phyloP scores from a whole-genome alignment of 2,888 invertebrate species.

The Panopea generosa region DNA sequence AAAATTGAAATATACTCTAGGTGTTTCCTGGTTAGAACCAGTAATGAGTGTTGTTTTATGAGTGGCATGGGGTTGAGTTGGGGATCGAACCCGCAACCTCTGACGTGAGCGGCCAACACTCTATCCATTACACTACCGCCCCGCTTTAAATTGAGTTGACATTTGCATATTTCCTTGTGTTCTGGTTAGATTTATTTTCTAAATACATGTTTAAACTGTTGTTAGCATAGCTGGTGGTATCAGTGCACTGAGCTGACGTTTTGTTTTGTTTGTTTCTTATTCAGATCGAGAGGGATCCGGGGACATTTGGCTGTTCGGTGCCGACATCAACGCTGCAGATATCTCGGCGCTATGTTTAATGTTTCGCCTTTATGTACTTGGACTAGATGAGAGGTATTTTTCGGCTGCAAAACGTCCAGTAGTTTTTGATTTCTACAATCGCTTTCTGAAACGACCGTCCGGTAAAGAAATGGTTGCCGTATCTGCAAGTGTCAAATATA shows the following conservation, averaged over 20 bases:
- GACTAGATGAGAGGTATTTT: constrained; percentile 66
- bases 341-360: constrained; percentile 66
- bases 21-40: too few species aligned
- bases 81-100: too few species aligned
- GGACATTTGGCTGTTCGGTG: constrained; percentile 72
- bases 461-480: constrained; percentile 18
- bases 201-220: background rate
- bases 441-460: constrained; percentile 41
- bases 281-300: constrained; percentile 2
- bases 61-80: too few species aligned
- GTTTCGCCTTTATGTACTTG: constrained; percentile 64
- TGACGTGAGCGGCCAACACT: too few species aligned
- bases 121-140: too few species aligned
- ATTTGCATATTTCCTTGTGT: too few species aligned
- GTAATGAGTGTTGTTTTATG: too few species aligned
- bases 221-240: background rate
- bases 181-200: background rate
- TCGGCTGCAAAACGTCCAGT: constrained; percentile 62
- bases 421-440: constrained; percentile 59
- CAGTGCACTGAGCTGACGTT: background rate
- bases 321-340: constrained; percentile 74
- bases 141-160: too few species aligned
- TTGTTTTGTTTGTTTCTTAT: background rate
- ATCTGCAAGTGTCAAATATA: background rate
- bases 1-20: too few species aligned